These are phyloP conservation scores for Baccha elongata DNA, from an alignment of 2,888 invertebrate species.

Conservation along the genomic window DNA sequence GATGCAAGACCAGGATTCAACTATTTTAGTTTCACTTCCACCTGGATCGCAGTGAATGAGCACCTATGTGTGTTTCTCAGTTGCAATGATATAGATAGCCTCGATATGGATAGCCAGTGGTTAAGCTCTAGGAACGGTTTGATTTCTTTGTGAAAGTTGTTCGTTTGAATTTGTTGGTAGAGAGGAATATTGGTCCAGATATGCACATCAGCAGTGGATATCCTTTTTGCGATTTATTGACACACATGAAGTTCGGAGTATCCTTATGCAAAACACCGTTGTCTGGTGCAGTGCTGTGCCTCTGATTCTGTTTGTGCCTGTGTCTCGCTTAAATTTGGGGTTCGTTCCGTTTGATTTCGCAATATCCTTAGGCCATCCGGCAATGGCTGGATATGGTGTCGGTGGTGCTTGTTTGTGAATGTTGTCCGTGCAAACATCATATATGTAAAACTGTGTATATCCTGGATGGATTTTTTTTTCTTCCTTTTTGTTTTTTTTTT, in stretches of 20 bases:
- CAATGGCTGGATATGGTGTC: slow-evolving; percentile 73
- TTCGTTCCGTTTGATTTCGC: slow-evolving; percentile 73
- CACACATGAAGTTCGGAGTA: slow-evolving; percentile 37
- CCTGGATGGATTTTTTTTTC: slow-evolving; percentile 31
- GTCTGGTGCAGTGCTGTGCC: slow-evolving; percentile 33
- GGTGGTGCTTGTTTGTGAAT: slow-evolving; percentile 72
- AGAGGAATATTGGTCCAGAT: slow-evolving; percentile 46
- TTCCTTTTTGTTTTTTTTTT: neutral
- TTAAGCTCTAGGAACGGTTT: slow-evolving; percentile 64
- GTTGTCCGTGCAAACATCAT: slow-evolving; percentile 71
- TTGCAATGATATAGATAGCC: slow-evolving; percentile 36
- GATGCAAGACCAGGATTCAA: slow-evolving; percentile 44
- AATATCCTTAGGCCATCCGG: slow-evolving; percentile 73
- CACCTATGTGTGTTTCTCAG: slow-evolving; percentile 31
- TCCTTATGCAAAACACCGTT: slow-evolving; percentile 57
- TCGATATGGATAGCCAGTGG: slow-evolving; percentile 22
- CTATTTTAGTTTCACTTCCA: slow-evolving; percentile 61
- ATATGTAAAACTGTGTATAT: slow-evolving; percentile 46
- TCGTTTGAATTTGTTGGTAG: slow-evolving; percentile 60
- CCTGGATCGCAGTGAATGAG: slow-evolving; percentile 31
- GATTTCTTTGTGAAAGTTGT: slow-evolving; percentile 67
- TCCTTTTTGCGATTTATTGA: slow-evolving; percentile 70
- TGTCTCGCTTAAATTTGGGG: slow-evolving; percentile 68
- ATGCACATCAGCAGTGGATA: slow-evolving; percentile 70
- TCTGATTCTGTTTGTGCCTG: slow-evolving; percentile 23